Base-by-base conservation (phyloP, 2,113 vertebrate species). In the Astur gentilis region DNA sequence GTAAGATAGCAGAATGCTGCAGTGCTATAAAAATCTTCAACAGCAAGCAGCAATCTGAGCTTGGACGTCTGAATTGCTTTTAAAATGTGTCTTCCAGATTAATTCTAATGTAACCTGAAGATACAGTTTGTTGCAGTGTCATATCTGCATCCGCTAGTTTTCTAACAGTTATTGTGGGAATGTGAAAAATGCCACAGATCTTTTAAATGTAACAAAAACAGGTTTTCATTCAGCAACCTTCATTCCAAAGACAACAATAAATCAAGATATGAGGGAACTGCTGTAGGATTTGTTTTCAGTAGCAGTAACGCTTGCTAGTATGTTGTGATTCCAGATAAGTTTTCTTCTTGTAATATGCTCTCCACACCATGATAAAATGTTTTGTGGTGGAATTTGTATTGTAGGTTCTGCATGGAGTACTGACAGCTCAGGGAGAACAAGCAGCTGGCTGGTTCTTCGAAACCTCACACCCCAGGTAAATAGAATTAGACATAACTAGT, bases 401-500 rank as follows among this genome's bases (percentile, higher is more conserved):
- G 70, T 95, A 99, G 99, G 98, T 97, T 99, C 99, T 94, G 99
- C 99, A 10, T 99, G 99, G 99, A 99, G 99, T 90, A 99, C 99
- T 29, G 99, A 99, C 97, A 99, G 98, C 98, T 99, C 99, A 96
- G 99, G 98, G 98, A 99, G 99, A 96, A 99, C 99, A 90, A 99
- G 99, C 98, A 99, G 99, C 98, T 99, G 99, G 99, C 98, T 99
- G 95, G 99, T 99, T 87, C 98, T 99, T 94, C 98, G 99, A 90
- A 99, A 99, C 97, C 99, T 99, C 97, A 99, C 99, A 9, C 99
- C 99, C 97, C 99, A 99, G 98, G 99, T 99, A 97, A 93, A 26
- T 27, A 45, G 40, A 32, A 32, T 1, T 25, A 26, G 3, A 3
- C 54, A 32, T 2, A n/a, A 26, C 16, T 38, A 18, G n/a, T 23